Base-by-base conservation (phyloP, 2,888 invertebrate genomes). In the Schrankia costaestrigalis region DNA sequence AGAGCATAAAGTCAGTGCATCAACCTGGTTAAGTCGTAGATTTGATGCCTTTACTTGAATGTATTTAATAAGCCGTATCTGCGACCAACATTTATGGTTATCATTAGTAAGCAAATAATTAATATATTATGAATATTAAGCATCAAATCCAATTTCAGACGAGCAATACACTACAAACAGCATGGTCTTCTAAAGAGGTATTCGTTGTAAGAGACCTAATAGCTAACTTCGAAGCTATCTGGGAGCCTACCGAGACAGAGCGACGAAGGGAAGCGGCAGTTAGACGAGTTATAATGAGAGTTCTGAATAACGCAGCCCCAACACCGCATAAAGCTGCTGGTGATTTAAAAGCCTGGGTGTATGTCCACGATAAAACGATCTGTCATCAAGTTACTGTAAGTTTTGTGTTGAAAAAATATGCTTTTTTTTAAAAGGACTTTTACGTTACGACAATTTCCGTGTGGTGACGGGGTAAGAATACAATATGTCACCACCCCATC, bases 201-300 rank as follows among this genome's bases (percentile, higher is more conserved):
- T 90, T 90, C 60, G 95, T 96, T 0, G 90, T 96, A 2, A 89
- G 90, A 1, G 96, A 97, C 65, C 80, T 97, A 41, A 94, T 97
- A 35, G 81, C 86, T 7, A 84, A 93, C 37, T 95, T 93, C 69
- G 92, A 93, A 44, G 87, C 91, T 41, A 89, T 97, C n/a, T 97
- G 96, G 85, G 92, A 94, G 56, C 90, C 95, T 26, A 92, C 93
- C n/a, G 90, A 90, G 0, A 91, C 90, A 1, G 95, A 96, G 81
- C 74, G 91, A 30, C 91, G 92, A 33, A 90, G 92, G 33, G 96
- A 96, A 68, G 91, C 92, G 30, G 91, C 92, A 31, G 95, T 97
- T 77, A 78, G 94, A 29, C 86, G 91, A 38, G 93, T 95, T 2
- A 82, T 96, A 27, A 91, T 93, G 75, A 89, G 90, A 28, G 93